Evolutionary conservation across 1,140 invertebrate genomes (phyloP).

Genomic region (Nasonia longicornis): DNA sequence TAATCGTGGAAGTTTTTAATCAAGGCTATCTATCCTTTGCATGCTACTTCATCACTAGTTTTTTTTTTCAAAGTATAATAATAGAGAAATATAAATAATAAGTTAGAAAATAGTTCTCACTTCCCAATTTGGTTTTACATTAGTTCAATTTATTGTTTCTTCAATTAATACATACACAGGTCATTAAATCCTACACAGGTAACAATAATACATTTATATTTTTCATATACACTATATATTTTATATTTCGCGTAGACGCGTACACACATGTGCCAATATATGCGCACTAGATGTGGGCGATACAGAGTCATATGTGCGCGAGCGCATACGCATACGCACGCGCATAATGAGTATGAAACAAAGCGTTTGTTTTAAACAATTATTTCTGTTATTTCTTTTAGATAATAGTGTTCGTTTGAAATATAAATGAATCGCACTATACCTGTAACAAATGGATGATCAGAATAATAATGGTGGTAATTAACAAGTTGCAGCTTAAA

Average conservation of each 20-base stretch:
- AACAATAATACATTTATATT: conserved; percentile 49
- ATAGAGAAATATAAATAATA: not conserved
- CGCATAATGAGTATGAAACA: conserved; percentile 16
- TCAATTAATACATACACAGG: conserved; percentile 48
- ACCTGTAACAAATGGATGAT: not conserved
- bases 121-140: conserved; percentile 25
- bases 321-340: not conserved
- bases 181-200: conserved; percentile 46
- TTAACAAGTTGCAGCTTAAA: not conserved
- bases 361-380: conserved; percentile 16
- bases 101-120: not conserved
- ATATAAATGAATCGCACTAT: too few relatives aligned
- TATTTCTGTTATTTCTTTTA: not conserved
- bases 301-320: not conserved
- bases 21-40: not conserved
- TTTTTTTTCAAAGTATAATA: not conserved
- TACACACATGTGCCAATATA: conserved; percentile 9
- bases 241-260: conserved; percentile 19
- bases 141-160: conserved; percentile 47
- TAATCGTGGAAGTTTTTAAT: not conserved
- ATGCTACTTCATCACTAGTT: not conserved
- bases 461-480: too few relatives aligned
- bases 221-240: conserved; percentile 46
- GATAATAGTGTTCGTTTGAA: not conserved
- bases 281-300: not conserved